A percentile compares a stretch with the other conserved stretches of the same genome.
phyloP scores from a whole-genome alignment of 2,888 invertebrate species.

The Zaprionus obscuricornis region DNA sequence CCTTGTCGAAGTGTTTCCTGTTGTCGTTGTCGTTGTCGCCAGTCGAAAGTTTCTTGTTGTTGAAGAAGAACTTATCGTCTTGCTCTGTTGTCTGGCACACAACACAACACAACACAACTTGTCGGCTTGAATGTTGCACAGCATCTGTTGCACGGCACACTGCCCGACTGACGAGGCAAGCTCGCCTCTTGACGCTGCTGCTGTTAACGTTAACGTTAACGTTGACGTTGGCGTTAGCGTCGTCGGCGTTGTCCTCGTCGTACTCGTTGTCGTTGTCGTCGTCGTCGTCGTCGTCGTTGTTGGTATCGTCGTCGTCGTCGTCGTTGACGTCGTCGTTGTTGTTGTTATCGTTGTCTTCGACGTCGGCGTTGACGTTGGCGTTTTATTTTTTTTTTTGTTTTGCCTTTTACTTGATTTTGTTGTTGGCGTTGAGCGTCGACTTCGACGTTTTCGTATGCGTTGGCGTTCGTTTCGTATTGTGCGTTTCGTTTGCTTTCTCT shows the following conservation, averaged over 20 bases:
- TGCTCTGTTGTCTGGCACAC: conserved; percentile 45
- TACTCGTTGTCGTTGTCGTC: conserved; percentile 2
- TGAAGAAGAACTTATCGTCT: conserved; percentile 8
- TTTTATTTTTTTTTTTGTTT: no score
- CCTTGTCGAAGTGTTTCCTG: conserved; percentile 7
- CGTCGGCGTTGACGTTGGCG: no score
- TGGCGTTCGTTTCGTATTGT: no score
- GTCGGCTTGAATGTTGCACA: conserved; percentile 69
- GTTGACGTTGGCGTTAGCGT: conserved; percentile 7
- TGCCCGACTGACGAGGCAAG: conserved; percentile 58
- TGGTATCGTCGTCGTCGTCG: no score
- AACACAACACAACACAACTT: no score
- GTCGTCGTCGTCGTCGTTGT: conserved; percentile 4
- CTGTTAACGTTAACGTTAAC: neutral
- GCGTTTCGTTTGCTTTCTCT: no score
- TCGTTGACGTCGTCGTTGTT: no score
- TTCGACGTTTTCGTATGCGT: no score
- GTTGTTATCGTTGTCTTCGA: no score
- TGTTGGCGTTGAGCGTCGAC: no score
- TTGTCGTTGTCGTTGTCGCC: neutral
- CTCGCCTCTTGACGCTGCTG: conserved; percentile 21
- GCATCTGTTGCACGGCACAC: conserved; percentile 71
- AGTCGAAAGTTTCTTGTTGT: neutral
- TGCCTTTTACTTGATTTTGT: no score
- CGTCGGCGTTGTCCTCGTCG: neutral